Conservation (phyloP, 2,888 invertebrate species). For the Unio pictorum region DNA sequence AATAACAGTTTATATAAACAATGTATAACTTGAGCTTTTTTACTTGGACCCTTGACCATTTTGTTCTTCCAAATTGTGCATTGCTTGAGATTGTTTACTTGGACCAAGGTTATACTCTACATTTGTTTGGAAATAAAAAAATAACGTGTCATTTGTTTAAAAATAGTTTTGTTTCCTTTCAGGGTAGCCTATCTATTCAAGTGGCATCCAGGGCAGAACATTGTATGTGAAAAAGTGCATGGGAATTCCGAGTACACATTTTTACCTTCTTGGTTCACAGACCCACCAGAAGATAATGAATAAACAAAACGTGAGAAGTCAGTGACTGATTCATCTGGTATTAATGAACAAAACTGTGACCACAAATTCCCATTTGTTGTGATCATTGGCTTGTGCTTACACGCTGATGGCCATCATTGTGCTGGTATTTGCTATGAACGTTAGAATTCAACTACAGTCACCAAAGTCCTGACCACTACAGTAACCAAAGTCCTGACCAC, state of each 20-base stretch:
- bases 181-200: slow-evolving; percentile 48
- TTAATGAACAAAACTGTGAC: too few relatives aligned
- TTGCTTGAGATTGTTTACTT: neutral
- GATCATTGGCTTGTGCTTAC: too few relatives aligned
- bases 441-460: too few relatives aligned
- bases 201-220: slow-evolving; percentile 44
- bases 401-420: too few relatives aligned
- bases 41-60: neutral
- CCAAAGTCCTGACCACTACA: too few relatives aligned
- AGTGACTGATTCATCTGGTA: too few relatives aligned
- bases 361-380: too few relatives aligned
- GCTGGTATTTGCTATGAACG: too few relatives aligned
- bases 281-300: slow-evolving; percentile 2
- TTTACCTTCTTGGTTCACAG: slow-evolving; percentile 52
- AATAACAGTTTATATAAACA: neutral
- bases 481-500: too few relatives aligned
- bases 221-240: slow-evolving; percentile 28
- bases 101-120: too few relatives aligned
- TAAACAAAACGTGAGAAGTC: too few relatives aligned
- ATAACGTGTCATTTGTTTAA: neutral
- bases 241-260: slow-evolving; percentile 40
- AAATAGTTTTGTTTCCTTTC: slow-evolving; percentile 12
- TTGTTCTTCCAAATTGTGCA: neutral
- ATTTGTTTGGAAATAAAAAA: too few relatives aligned
- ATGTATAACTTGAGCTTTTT: neutral